Conservation (phyloP, 53 echinoderm and acorn worm genomes). For the Glandiceps talaboti region DNA sequence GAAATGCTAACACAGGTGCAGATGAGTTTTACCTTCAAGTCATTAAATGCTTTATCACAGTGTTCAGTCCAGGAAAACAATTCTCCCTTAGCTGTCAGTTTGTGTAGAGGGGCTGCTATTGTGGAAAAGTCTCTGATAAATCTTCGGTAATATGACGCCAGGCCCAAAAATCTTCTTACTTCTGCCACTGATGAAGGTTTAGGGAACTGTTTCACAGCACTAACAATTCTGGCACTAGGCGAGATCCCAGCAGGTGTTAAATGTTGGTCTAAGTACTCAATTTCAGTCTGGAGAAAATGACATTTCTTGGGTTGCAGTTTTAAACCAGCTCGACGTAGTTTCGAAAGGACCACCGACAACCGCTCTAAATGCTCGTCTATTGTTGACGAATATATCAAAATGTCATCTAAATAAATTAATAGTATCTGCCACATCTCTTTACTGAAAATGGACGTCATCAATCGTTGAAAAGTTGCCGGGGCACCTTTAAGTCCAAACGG, state of each 20-base stretch:
- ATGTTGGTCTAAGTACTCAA: conserved; percentile 24
- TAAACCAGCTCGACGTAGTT: conserved; percentile 18
- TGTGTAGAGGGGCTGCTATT: conserved; percentile 12
- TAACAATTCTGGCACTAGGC: background rate
- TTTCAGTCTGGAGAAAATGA: conserved; percentile 6
- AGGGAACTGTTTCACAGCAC: conserved; percentile 8
- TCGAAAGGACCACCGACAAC: conserved; percentile 9
- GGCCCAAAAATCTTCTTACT: conserved; percentile 4
- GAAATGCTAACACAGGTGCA: conserved; percentile 2
- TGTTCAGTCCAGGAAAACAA: conserved; percentile 13
- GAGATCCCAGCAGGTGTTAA: background rate
- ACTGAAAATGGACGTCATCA: conserved; percentile 14
- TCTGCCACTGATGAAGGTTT: background rate
- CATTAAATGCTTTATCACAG: conserved; percentile 5
- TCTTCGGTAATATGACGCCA: conserved; percentile 11
- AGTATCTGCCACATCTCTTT: conserved; percentile 10
- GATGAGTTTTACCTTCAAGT: conserved; percentile 4
- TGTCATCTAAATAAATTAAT: conserved; percentile 13
- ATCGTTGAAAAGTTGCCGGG: conserved; percentile 24
- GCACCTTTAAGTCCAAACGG: conserved; percentile 14
- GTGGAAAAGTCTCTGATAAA: conserved; percentile 5
- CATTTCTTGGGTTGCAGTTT: conserved; percentile 31
- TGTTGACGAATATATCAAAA: conserved; percentile 18
- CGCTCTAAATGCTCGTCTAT: conserved; percentile 3
- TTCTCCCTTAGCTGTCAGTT: conserved; percentile 8